Evolutionary conservation across 1,140 invertebrate genomes (phyloP), one percentile per base, ranked within the genome.

Genomic region (Orius insidiosus): DNA sequence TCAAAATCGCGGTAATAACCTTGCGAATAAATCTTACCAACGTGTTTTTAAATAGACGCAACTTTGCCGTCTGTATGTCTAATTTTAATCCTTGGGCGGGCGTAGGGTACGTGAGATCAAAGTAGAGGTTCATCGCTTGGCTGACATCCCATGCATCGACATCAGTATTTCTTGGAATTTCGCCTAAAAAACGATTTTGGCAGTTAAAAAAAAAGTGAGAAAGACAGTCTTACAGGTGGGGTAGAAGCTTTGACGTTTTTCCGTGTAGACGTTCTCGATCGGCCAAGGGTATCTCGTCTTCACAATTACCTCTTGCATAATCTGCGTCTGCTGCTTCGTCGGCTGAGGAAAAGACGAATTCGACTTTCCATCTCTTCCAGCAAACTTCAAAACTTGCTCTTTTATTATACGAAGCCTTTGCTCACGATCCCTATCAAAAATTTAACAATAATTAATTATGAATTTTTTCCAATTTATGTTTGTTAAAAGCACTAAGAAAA

Each of bases 41-140:
- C 3, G 68, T 63, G 10, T 71, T 51, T 47, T 68, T 68, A 49
- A 64, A 72, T 18, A 75, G 59, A 51, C 69, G 55, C 19, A 75
- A 55, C 50, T 68, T 72, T 0, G 71, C 71, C 0, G 66, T 66
- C 6, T 68, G 63, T 10, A 72, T 61, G 37, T 65, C 59, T 10
- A 56, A 47, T 6, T 51, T 42, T 18, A 41, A 46, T 2, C 53
- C 64, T 32, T 65, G 63, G 9, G 52, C 52, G 2, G 67, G 59
- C 6, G 62, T 61, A 5, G 65, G 56, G 48, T 69, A 52, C 9
- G 38, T 67, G 38, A 73, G 54, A 52, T 70, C 64, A 47, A 75
- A 74, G 46, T 65, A 57, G 52, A 75, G 62, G 50, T 73, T 71
- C 69, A 75, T 72, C 0, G 55, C 58, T 42, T 64, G 63, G 2